Evolutionary conservation across 2,888 invertebrate species (phyloP), one percentile per base, ranked within the genome.

Genomic region (Prenolepis imparis): DNA sequence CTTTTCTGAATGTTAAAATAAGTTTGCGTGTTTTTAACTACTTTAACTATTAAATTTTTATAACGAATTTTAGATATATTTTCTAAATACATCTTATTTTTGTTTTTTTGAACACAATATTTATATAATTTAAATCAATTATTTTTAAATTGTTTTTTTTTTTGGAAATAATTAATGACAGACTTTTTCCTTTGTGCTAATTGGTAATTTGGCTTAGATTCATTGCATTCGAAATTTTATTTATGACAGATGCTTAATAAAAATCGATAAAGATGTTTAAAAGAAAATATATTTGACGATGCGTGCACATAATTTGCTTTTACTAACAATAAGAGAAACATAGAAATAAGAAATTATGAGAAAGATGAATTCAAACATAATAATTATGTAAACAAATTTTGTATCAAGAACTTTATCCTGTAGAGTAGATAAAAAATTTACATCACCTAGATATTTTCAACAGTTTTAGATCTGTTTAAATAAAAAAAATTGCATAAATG

Each of bases 1-100:
- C 32, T 36, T 36, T 78, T 28, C 59, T 21, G 36, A 84, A 9
- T 55, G 28, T 61, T 72, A 41, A 28, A 73, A 28, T 3, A 61
- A 77, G 61, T 59, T 1, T 48, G 75, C 3, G 8, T 4, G 24
- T 61, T 18, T 3, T 36, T 74, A 41, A 12, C 66, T 68, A 18
- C 8, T 75, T 88, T 72, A 80, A 74, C 28, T 28, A 0, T 1
- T 57, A 39, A 1, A 3, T 28, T 52, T 68, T 2, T 36, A 36
- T 55, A 55, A 70, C 15, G 21, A 61, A 32, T 48, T 48, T 5
- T 4, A 59, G 4, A 32, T 59, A 48, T 18, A 12, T n/a, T 5
- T 52, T 5, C 3, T 5, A 36, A 36, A 41, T 8, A n/a, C n/a
- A 3, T 3, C 0, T 72, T 8, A 41, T n/a, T 73, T 70, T 36